Percentiles rank a stretch among this genome's conserved stretches.
These are phyloP conservation scores for Apodemus agrarius DNA, from an alignment of 2,797 vertebrate genomes.

Conservation along the genomic window DNA sequence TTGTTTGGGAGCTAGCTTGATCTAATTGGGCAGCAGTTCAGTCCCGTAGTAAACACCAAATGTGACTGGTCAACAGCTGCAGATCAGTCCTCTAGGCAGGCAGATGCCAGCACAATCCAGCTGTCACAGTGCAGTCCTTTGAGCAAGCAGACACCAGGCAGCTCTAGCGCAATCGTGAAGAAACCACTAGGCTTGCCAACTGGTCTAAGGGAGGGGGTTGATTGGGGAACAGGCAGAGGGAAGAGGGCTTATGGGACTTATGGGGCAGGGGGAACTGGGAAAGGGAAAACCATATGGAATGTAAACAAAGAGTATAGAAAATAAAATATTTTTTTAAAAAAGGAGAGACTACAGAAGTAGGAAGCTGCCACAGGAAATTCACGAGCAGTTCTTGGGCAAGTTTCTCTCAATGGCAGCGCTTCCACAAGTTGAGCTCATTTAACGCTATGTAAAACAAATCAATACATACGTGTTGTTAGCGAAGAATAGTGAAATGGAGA, in stretches of 20 bases:
- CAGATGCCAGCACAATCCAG: too few relatives aligned
- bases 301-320: too few relatives aligned
- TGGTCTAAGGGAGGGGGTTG: neutral
- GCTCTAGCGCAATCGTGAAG: neutral
- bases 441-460: neutral
- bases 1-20: neutral
- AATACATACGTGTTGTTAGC: neutral
- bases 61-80: neutral
- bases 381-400: neutral
- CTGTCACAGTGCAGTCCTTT: too few relatives aligned
- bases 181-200: neutral
- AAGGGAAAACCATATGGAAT: too few relatives aligned
- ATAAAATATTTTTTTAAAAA: too few relatives aligned
- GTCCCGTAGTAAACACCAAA: neutral
- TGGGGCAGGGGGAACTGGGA: too few relatives aligned
- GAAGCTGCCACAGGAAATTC: neutral
- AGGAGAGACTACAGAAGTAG: neutral
- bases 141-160: neutral
- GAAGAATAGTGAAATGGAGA: neutral
- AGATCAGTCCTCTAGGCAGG: too few relatives aligned
- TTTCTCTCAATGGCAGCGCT: neutral
- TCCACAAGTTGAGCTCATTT: neutral
- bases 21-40: neutral
- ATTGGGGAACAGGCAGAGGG: too few relatives aligned
- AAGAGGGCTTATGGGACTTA: too few relatives aligned